phyloP scores from a whole-genome alignment of 2,888 invertebrate genomes.

The Synergus laeviventris region DNA sequence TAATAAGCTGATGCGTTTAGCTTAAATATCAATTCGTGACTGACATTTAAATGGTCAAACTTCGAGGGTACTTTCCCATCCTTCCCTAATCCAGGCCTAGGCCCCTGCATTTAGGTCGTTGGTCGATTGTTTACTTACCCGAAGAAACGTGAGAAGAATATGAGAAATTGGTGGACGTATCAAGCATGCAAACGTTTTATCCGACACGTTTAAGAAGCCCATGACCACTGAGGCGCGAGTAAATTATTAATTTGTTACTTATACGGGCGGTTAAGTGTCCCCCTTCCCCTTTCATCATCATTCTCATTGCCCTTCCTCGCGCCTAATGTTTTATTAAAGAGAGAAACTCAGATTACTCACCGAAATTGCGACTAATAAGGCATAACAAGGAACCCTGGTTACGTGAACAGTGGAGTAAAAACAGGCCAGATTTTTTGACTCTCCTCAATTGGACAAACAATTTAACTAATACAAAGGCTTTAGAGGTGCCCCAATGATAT shows the following conservation, averaged over 20 bases:
- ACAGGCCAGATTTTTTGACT: not conserved
- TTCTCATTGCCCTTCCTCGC: conserved; percentile 45
- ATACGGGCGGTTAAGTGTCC: conserved; percentile 35
- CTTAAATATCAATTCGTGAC: conserved; percentile 11
- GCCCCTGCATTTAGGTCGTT: conserved; percentile 14
- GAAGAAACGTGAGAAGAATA: conserved; percentile 32
- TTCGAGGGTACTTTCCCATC: conserved; percentile 11
- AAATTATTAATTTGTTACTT: conserved; percentile 59
- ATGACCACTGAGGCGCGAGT: conserved; percentile 53
- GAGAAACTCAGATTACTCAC: conserved; percentile 41
- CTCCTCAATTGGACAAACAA: not conserved
- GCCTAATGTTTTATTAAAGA: conserved; percentile 58
- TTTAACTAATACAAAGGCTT: too few species aligned
- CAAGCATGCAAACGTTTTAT: not conserved
- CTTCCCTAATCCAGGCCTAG: conserved; percentile 17
- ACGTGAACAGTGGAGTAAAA: too few species aligned
- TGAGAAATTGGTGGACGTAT: conserved; percentile 21
- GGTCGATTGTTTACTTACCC: conserved; percentile 12
- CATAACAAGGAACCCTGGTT: not conserved
- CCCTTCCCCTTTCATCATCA: not conserved
- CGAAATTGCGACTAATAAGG: conserved; percentile 47
- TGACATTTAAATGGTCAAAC: not conserved
- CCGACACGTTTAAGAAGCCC: conserved; percentile 24
- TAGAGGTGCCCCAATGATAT: too few species aligned
- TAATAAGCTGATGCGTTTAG: not conserved